Conservation (phyloP, 2,888 invertebrate species). For the Andrena camellia region DNA sequence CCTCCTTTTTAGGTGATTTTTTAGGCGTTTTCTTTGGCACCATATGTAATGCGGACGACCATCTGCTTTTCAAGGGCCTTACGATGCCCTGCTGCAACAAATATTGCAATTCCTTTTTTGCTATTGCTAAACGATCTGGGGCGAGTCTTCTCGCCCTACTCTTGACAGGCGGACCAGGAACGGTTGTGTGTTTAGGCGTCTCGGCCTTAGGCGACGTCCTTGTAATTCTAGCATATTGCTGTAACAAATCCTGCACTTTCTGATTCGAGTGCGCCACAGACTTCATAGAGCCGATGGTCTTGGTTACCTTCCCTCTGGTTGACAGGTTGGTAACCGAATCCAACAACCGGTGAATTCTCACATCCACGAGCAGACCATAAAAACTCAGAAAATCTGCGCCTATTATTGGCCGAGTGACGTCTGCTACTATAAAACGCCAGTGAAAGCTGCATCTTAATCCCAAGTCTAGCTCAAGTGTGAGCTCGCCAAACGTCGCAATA, state of each 20-base stretch:
- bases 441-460: neutral
- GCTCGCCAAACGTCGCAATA: neutral
- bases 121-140: neutral
- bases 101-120: neutral
- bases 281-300: neutral
- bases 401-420: neutral
- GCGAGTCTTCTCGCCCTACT: neutral
- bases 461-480: neutral
- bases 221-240: neutral
- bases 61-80: constrained; percentile 81
- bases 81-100: constrained; percentile 79
- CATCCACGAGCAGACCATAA: neutral
- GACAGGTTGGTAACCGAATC: neutral
- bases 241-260: neutral
- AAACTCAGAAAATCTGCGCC: neutral
- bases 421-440: neutral
- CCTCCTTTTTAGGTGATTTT: no score
- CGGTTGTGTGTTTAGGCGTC: neutral
- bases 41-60: constrained; percentile 81
- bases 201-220: neutral
- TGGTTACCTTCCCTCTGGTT: neutral
- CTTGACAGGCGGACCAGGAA: neutral
- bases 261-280: neutral
- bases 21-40: constrained; percentile 62
- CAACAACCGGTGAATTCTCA: neutral